These are phyloP conservation scores for Molossus molossus DNA, from an alignment of 2,797 vertebrate genomes.

Conservation along the genomic window DNA sequence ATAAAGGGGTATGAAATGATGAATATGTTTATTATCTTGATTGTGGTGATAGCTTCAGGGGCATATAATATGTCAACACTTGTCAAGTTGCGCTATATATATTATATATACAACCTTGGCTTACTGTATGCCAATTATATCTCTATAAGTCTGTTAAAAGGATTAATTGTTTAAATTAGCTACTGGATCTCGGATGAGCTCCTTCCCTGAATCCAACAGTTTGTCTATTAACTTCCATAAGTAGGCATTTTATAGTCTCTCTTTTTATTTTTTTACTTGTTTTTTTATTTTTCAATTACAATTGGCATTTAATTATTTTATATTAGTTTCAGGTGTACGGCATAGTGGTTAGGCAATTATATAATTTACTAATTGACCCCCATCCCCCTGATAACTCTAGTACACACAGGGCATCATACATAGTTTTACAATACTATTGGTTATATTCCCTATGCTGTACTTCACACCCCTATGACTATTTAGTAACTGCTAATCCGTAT, in stretches of 20 bases:
- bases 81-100: not conserved
- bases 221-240: not conserved
- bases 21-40: not conserved
- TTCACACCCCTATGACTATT: not conserved
- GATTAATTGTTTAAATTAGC: constrained; percentile 3
- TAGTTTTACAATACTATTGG: not conserved
- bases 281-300: not conserved
- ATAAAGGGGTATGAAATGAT: not conserved
- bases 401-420: not conserved
- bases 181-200: not conserved
- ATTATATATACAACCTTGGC: not conserved
- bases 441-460: not conserved
- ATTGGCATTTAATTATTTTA: not conserved
- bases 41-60: not conserved
- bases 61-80: not conserved
- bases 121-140: not conserved
- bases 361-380: not conserved
- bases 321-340: not conserved
- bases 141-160: not conserved
- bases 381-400: not conserved
- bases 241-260: not conserved
- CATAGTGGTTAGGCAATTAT: not conserved
- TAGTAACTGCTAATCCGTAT: not conserved
- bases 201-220: not conserved
- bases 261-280: not conserved